phyloP scores from a whole-genome alignment of 1,140 invertebrate genomes.

The Branchinecta lindahli region DNA sequence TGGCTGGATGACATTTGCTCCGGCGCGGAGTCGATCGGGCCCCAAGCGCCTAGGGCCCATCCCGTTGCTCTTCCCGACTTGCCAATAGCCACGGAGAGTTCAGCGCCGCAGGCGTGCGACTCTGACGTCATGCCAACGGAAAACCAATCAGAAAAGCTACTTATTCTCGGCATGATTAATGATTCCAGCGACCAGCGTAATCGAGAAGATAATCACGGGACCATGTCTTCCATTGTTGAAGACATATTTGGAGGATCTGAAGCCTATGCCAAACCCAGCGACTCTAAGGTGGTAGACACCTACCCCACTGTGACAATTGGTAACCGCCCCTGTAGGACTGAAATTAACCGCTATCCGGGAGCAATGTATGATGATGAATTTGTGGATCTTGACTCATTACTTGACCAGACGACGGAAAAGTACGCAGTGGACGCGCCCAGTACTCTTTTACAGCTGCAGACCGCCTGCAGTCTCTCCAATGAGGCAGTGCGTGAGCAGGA shows the following conservation, averaged over 20 bases:
- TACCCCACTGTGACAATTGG: conserved; percentile 2
- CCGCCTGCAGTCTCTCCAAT: not conserved
- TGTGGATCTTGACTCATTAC: conserved; percentile 35
- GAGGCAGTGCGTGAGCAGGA: conserved; percentile 1
- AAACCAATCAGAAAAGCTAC: conserved; percentile 13
- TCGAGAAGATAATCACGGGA: conserved; percentile 2
- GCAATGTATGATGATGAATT: conserved; percentile 30
- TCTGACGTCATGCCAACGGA: not conserved
- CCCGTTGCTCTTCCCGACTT: conserved; percentile 13
- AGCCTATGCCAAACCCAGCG: not conserved
- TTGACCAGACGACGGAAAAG: conserved; percentile 33
- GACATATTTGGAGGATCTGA: not conserved
- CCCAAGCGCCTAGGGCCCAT: conserved; percentile 19
- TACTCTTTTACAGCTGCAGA: conserved; percentile 11
- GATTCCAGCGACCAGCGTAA: not conserved
- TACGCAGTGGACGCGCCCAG: conserved; percentile 26
- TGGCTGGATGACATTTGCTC: conserved; percentile 18
- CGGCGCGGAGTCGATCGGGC: conserved; percentile 10
- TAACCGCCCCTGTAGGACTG: not conserved
- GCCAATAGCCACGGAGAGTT: not conserved
- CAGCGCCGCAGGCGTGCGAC: not conserved
- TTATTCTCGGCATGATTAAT: not conserved
- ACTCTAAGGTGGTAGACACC: not conserved
- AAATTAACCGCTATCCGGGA: conserved; percentile 11
- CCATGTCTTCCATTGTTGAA: conserved; percentile 9